Evolutionary conservation across 2,113 vertebrate genomes (phyloP).

Genomic region (Picathartes gymnocephalus): DNA sequence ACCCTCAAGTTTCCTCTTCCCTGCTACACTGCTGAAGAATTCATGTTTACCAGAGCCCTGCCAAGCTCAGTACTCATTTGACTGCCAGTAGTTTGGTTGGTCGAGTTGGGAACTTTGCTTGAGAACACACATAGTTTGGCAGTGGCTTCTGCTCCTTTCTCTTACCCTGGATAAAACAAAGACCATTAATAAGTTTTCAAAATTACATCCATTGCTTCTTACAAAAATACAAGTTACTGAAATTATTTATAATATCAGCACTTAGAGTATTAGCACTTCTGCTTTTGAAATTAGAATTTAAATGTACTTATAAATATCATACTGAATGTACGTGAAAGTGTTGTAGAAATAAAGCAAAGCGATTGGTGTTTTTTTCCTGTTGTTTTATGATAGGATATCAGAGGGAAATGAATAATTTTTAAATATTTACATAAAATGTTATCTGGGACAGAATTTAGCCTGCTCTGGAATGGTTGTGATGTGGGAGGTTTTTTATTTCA

Average conservation of each 20-base stretch:
- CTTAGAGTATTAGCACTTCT: background rate
- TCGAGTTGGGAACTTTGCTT: constrained; percentile 71
- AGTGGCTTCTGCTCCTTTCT: constrained; percentile 68
- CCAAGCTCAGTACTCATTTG: constrained; percentile 76
- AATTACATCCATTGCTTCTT: background rate
- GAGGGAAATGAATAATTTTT: background rate
- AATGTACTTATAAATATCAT: background rate
- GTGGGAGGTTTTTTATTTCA: background rate
- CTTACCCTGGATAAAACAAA: constrained; percentile 66
- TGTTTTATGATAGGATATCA: background rate
- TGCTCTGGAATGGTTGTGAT: background rate
- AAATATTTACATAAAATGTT: background rate
- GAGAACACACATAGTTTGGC: constrained; percentile 68
- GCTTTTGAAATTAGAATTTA: background rate
- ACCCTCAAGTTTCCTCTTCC: constrained; percentile 68
- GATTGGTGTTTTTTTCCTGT: background rate
- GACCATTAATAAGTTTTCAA: background rate
- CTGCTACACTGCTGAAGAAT: constrained; percentile 64
- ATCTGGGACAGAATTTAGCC: background rate
- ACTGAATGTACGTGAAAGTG: background rate
- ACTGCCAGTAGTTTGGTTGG: constrained; percentile 74
- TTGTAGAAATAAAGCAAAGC: background rate
- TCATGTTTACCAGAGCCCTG: constrained; percentile 71
- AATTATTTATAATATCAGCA: background rate
- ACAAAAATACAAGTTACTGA: background rate